Evolutionary conservation across 2,113 vertebrate species (phyloP).

Genomic region (Albula glossodonta): DNA sequence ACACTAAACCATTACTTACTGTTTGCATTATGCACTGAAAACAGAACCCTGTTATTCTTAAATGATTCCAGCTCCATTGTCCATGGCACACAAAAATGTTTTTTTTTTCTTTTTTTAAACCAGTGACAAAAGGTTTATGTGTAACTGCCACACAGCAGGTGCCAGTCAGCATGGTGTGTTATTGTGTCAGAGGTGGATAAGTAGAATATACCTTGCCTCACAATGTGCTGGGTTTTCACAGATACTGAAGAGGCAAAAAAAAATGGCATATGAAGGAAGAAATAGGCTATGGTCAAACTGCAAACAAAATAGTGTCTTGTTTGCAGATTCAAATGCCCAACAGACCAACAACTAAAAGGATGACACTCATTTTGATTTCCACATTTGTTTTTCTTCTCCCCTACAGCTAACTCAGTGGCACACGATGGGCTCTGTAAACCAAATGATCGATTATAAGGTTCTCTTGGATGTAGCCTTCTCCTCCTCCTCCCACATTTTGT

Average conservation of each 20-base stretch:
- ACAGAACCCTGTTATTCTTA: background rate
- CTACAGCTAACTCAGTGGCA: background rate
- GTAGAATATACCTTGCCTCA: background rate
- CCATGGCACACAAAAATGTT: background rate
- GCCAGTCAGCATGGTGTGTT: background rate
- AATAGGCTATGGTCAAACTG: background rate
- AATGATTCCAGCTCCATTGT: background rate
- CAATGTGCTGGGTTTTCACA: background rate
- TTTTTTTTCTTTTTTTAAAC: background rate
- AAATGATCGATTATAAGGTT: background rate
- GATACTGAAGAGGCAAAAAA: background rate
- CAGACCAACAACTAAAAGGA: background rate
- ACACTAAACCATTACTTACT: background rate
- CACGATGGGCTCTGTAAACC: background rate
- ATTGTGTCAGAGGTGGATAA: background rate
- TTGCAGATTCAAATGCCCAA: slow-evolving; percentile 5
- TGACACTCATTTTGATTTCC: background rate
- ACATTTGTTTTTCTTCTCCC: background rate
- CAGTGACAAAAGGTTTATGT: background rate
- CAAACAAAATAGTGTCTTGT: background rate
- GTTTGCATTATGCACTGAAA: background rate
- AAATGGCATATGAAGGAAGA: background rate
- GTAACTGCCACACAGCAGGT: background rate
- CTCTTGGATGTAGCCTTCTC: background rate
- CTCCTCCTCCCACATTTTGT: background rate